Base-by-base conservation (phyloP, 2,888 invertebrate species). In the Drosophila ustulata region DNA sequence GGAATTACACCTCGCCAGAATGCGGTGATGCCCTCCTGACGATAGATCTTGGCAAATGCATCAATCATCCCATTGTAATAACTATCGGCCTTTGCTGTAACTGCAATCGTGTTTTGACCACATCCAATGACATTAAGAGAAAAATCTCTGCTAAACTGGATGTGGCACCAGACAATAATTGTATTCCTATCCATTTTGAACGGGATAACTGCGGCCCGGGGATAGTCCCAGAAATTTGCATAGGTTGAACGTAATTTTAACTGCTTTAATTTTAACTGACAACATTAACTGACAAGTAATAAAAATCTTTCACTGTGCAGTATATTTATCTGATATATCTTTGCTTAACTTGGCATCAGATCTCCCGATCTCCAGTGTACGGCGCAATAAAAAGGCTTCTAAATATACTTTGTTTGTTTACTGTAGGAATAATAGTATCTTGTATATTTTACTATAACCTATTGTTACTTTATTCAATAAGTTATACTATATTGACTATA, bases 71-170 rank as follows among this genome's bases (percentile, higher is more conserved):
- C 71, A 1, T 6, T 2, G 30, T 87, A 82, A 2, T n/a, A 3
- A 0, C 3, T 5, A 3, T 37, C 13, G 1, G 7, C 49, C 0
- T n/a, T 6, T 0, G 0, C 0, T 0, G 9, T 55, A 81, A n/a
- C 43, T 87, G 85, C 26, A 84, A 34, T 0, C 85, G 63, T 0
- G 85, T 70, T 63, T 75, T 82, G 3, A 82, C 39, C n/a, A 88
- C 63, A 37, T 82, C 88, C 26, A 82, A 37, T 1, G 88, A 85
- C 61, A 65, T 13, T 18, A 78, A 1, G 0, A 53, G 5, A 0
- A 26, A 1, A 2, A 65, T 25, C 9, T 82, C 88, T 3, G 51
- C 11, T 2, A 88, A 0, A 30, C 88, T 81, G 0, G 78, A 32
- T 11, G n/a, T 2, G 0, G 50, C 30, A 3, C 71, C 74, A 0